A percentile compares a stretch with the other conserved stretches of the same genome.
Evolutionary conservation across 2,797 vertebrate species (phyloP).

Genomic region (Liasis olivaceus): DNA sequence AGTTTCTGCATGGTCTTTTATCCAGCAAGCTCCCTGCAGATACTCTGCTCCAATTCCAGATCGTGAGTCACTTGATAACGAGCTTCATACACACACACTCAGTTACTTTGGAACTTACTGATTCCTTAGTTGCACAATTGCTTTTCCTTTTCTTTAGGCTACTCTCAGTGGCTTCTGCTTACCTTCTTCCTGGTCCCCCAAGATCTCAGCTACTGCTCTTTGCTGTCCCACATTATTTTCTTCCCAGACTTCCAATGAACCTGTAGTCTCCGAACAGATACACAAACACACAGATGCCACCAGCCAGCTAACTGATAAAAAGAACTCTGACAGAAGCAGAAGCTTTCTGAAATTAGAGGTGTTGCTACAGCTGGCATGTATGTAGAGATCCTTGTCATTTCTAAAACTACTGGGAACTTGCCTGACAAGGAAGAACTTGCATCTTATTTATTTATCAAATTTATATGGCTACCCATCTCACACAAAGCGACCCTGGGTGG

Average conservation of each 20-base stretch:
- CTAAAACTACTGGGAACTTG: neutral
- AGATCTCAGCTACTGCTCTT: neutral
- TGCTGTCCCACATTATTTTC: neutral
- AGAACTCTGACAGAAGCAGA: too few relatives aligned
- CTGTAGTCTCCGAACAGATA: neutral
- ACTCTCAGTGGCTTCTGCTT: neutral
- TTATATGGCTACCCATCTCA: neutral
- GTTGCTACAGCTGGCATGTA: neutral
- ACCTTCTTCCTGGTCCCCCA: neutral
- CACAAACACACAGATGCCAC: neutral
- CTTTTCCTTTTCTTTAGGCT: neutral
- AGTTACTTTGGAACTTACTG: neutral
- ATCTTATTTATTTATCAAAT: neutral
- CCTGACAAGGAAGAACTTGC: neutral
- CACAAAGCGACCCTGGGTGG: neutral
- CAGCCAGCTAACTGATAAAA: neutral
- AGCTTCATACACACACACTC: neutral
- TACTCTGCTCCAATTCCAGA: neutral
- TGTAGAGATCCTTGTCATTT: neutral
- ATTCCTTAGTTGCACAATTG: neutral
- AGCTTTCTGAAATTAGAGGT: neutral
- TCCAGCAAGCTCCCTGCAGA: neutral
- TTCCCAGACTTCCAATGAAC: neutral
- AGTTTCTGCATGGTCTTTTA: neutral
- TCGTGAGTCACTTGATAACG: neutral